Percentiles rank a stretch among this genome's conserved stretches.
Conservation (phyloP, 2,113 vertebrate genomes). For the Oncorhynchus tshawytscha region DNA sequence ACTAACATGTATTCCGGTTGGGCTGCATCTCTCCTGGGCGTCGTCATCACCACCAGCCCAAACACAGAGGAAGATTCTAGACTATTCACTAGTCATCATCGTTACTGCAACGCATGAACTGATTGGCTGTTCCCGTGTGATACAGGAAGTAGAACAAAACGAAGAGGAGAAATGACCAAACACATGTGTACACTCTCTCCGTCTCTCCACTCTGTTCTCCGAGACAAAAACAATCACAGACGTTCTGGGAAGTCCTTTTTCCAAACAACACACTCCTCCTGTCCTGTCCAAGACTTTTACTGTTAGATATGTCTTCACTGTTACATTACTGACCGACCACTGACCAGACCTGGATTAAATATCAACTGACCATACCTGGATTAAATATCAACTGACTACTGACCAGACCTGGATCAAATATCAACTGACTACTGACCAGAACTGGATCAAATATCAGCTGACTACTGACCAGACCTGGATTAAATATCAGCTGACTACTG, state of each 20-base stretch:
- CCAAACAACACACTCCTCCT: conserved; percentile 27
- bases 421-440: no score
- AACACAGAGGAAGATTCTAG: conserved; percentile 60
- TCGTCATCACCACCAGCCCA: conserved; percentile 39
- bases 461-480: no score
- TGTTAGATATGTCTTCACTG: conserved; percentile 70
- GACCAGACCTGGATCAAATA: no score
- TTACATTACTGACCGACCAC: conserved; percentile 50
- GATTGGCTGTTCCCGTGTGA: conserved; percentile 75
- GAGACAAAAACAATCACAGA: conserved; percentile 45
- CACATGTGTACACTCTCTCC: conserved; percentile 5
- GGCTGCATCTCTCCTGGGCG: conserved; percentile 49
- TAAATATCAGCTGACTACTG: no score
- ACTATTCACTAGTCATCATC: conserved; percentile 54
- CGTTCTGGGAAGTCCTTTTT: conserved; percentile 54
- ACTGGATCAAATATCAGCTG: no score
- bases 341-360: no score
- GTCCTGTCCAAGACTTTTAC: conserved; percentile 59
- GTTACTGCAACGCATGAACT: conserved; percentile 80
- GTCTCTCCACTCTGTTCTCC: conserved; percentile 9
- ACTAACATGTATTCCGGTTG: conserved; percentile 56
- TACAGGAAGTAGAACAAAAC: conserved; percentile 60
- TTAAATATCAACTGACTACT: no score
- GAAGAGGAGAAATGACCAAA: conserved; percentile 46
- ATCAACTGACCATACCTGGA: neutral